phyloP scores from a whole-genome alignment of 1,140 invertebrate species.

The Ceratoteleas bidentatus region DNA sequence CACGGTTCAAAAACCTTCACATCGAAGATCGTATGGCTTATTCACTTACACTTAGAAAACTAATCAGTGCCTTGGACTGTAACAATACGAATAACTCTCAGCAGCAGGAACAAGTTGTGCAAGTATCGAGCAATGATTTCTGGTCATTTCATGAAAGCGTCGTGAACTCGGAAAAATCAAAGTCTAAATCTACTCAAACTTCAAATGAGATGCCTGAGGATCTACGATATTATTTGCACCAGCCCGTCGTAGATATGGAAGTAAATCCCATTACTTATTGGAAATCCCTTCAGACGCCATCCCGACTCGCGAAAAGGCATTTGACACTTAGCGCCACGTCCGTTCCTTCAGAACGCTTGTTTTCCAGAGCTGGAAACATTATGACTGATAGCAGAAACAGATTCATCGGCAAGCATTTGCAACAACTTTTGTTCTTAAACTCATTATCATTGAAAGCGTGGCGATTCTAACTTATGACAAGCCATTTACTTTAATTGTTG shows the following conservation, averaged over 20 bases:
- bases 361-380: slow-evolving; percentile 6
- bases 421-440: slow-evolving; percentile 3
- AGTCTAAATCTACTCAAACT: background rate
- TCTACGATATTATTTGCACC: background rate
- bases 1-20: slow-evolving; percentile 3
- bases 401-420: background rate
- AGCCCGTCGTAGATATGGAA: background rate
- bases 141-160: slow-evolving; percentile 4
- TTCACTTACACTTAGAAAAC: background rate
- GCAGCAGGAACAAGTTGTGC: background rate
- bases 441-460: slow-evolving; percentile 7
- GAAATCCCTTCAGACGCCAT: background rate
- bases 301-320: background rate
- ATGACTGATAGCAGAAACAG: slow-evolving; percentile 15
- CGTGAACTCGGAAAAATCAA: background rate
- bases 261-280: slow-evolving; percentile 2
- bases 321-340: background rate
- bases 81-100: background rate
- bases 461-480: background rate
- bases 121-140: background rate
- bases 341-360: slow-evolving; percentile 3
- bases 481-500: too few relatives aligned
- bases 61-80: background rate
- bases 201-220: slow-evolving; percentile 3
- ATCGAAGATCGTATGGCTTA: background rate